Conservation (phyloP, 2,113 vertebrate species). For the Chaenogobius annularis region DNA sequence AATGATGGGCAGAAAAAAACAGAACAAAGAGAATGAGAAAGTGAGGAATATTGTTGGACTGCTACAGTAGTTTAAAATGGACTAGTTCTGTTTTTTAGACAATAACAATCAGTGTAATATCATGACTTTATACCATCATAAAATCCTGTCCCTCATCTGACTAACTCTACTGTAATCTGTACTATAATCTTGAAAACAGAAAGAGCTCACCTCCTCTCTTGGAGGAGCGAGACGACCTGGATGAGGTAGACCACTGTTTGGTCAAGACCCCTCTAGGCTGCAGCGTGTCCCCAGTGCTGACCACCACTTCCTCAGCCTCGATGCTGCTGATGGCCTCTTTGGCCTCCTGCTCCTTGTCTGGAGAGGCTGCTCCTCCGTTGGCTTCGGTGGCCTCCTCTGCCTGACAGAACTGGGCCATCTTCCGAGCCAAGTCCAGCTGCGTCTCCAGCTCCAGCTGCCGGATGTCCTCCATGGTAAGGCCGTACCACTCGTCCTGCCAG, state of each 20-base stretch:
- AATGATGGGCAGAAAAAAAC: too few species aligned
- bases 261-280: slow-evolving; percentile 86
- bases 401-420: slow-evolving; percentile 91
- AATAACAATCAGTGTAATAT: too few species aligned
- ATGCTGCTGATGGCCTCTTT: slow-evolving; percentile 75
- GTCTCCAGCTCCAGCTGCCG: slow-evolving; percentile 94
- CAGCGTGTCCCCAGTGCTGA: slow-evolving; percentile 73
- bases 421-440: slow-evolving; percentile 89
- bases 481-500: slow-evolving; percentile 99
- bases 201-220: slow-evolving; percentile 89
- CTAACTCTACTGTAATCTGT: too few species aligned
- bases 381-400: slow-evolving; percentile 73
- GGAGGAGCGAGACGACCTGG: slow-evolving; percentile 92
- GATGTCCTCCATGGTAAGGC: slow-evolving; percentile 96
- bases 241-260: slow-evolving; percentile 98
- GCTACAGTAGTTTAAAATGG: too few species aligned
- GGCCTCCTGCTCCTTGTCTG: slow-evolving; percentile 73
- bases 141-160: too few species aligned
- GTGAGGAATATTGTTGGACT: too few species aligned
- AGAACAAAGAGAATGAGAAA: too few species aligned
- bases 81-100: too few species aligned
- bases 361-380: slow-evolving; percentile 57
- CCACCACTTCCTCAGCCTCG: slow-evolving; percentile 72
- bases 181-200: too few species aligned
- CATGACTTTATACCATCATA: too few species aligned